Percentiles rank a stretch among this genome's conserved stretches.
Evolutionary conservation across 2,888 invertebrate species (phyloP).

Genomic region (Icerya purchasi): DNA sequence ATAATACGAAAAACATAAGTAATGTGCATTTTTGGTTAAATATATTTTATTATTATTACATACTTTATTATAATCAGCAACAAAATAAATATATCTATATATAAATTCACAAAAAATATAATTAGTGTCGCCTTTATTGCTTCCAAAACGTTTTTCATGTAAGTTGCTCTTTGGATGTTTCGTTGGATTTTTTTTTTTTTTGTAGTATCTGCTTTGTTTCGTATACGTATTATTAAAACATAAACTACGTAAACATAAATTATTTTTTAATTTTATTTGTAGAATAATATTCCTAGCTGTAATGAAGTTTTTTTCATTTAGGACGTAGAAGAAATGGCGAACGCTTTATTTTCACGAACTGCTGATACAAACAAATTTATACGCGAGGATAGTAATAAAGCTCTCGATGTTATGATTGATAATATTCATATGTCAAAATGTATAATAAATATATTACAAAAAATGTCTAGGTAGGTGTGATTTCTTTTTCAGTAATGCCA

Average conservation of each 20-base stretch:
- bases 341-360: constrained; percentile 60
- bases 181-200: not conserved
- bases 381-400: constrained; percentile 63
- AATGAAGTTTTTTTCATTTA: constrained; percentile 24
- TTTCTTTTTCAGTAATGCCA: too few relatives aligned
- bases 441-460: constrained; percentile 39
- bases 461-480: constrained; percentile 39
- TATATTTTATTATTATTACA: too few relatives aligned
- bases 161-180: too few relatives aligned
- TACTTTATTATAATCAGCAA: too few relatives aligned
- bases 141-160: too few relatives aligned
- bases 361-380: constrained; percentile 88
- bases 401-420: constrained; percentile 62
- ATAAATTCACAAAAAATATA: too few relatives aligned
- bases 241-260: not conserved
- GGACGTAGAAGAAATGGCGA: constrained; percentile 69
- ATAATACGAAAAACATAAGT: too few relatives aligned
- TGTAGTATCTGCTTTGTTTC: not conserved
- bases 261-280: too few relatives aligned
- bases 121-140: too few relatives aligned
- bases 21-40: too few relatives aligned
- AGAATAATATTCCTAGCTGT: too few relatives aligned
- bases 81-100: too few relatives aligned
- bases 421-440: constrained; percentile 46
- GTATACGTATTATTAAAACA: not conserved